phyloP scores from a whole-genome alignment of 2,113 vertebrate species.

The Illadopsis cleaveri region DNA sequence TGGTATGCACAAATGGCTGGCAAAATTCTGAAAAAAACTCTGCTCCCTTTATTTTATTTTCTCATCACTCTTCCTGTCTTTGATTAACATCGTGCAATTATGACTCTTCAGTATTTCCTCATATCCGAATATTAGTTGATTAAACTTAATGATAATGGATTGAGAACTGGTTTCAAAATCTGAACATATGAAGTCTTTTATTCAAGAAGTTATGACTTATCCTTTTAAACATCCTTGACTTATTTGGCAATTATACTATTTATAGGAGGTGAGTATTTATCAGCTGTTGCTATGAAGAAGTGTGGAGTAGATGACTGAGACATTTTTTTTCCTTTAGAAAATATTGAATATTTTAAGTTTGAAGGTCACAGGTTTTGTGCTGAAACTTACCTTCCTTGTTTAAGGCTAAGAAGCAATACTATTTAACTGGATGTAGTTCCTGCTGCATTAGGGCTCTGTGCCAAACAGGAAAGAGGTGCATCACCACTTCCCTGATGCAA shows the following conservation, averaged over 20 bases:
- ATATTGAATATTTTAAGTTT: background rate
- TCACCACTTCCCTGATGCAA: background rate
- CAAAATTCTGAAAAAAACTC: background rate
- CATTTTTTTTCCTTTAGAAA: background rate
- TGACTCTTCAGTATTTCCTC: conserved; percentile 36
- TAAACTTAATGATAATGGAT: conserved; percentile 53
- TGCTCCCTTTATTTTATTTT: background rate
- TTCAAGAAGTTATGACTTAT: background rate
- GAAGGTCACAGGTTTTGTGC: background rate
- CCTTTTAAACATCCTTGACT: conserved; percentile 20
- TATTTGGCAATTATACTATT: background rate
- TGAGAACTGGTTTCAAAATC: background rate
- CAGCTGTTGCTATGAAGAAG: background rate
- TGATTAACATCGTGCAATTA: conserved; percentile 58
- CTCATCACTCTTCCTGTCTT: conserved; percentile 19
- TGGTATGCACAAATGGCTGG: background rate
- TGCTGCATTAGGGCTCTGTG: background rate
- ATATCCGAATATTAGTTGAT: conserved; percentile 36
- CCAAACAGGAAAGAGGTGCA: background rate
- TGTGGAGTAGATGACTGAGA: background rate
- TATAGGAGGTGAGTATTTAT: background rate
- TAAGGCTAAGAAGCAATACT: background rate
- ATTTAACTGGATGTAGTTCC: accelerated
- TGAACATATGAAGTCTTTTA: background rate
- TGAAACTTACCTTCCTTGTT: background rate